Percentiles rank a stretch among this genome's conserved stretches.
Conservation (phyloP, 1,140 invertebrate species). For the Drosophila nigromelanica region DNA sequence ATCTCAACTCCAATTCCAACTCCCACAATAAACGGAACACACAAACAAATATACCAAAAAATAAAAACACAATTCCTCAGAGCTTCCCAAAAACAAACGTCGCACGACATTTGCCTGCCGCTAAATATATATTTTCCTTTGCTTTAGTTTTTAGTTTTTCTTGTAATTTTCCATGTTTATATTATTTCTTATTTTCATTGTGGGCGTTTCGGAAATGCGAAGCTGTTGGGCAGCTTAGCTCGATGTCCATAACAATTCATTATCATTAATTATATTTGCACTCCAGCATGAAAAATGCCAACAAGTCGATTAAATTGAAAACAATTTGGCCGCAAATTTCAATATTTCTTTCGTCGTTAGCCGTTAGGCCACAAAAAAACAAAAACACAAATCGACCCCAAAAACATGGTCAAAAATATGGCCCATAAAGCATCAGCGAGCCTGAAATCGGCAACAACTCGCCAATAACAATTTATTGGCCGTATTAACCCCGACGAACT, state of each 20-base stretch:
- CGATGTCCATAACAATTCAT: constrained; percentile 73
- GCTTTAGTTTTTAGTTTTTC: constrained; percentile 14
- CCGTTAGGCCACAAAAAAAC: constrained; percentile 49
- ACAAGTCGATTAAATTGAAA: constrained; percentile 76
- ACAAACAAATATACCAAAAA: constrained; percentile 7
- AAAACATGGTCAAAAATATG: constrained; percentile 56
- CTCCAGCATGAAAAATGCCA: constrained; percentile 73
- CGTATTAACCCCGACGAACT: constrained; percentile 74
- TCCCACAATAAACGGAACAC: constrained; percentile 17
- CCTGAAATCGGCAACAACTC: constrained; percentile 63
- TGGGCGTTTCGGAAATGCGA: constrained; percentile 11
- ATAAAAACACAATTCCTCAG: constrained; percentile 40
- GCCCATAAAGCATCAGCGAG: constrained; percentile 66
- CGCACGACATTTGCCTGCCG: constrained; percentile 61
- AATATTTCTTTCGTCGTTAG: constrained; percentile 67
- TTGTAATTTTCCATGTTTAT: constrained; percentile 14
- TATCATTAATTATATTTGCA: constrained; percentile 82
- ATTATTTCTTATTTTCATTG: background rate
- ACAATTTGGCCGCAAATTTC: constrained; percentile 72
- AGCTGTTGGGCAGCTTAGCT: constrained; percentile 29
- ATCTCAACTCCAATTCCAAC: constrained; percentile 37
- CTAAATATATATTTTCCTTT: constrained; percentile 16
- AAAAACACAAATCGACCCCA: constrained; percentile 10
- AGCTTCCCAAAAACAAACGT: constrained; percentile 39
- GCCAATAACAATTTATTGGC: constrained; percentile 73